Evolutionary conservation across 2,888 invertebrate genomes (phyloP), one percentile per base, ranked within the genome.

Genomic region (Furcula furcula): DNA sequence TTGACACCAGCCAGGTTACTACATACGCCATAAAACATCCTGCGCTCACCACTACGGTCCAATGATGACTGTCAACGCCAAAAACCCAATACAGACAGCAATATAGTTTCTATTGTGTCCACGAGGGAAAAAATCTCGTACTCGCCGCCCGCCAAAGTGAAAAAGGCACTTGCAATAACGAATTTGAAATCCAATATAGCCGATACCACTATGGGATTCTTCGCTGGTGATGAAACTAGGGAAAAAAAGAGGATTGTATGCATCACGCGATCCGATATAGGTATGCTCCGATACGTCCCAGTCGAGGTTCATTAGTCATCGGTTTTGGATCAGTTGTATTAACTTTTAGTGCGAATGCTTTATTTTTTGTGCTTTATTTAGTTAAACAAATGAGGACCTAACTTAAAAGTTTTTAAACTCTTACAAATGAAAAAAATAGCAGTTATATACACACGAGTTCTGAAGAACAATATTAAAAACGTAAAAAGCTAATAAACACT

Each of bases 151-250:
- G 26, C 14, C 4, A 15, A 26, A 26, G 26, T 14, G 28, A 28
- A 18, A 28, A 28, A 28, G 18, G 15, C 28, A 18, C 28, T 16
- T 18, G 28, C 28, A 28, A 28, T 28, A 28, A 18, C 28, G 28
- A 28, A 18, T 28, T 28, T 28, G 18, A 28, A 28, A 28, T 28
- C 28, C 28, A 28, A 28, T 28, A 28, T 16, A 27, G 15, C 9
- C 27, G 27, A 27, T 16, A 25, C 28, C 28, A 11, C 18, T 11
- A 18, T 18, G 28, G 18, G 28, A 28, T 18, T 18, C 28, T 28
- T 28, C 3, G 5, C 7, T 11, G 11, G 16, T 28, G 28, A 28
- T 28, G 28, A 28, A 18, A 18, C 18, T 18, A 7, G 28, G 7
- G 4, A 14, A 26, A 13, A 26, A 26, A 9, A 7, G 6, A 25